These are phyloP conservation scores for Scaptomyza polygonia DNA, from an alignment of 2,888 invertebrate species.

Conservation along the genomic window DNA sequence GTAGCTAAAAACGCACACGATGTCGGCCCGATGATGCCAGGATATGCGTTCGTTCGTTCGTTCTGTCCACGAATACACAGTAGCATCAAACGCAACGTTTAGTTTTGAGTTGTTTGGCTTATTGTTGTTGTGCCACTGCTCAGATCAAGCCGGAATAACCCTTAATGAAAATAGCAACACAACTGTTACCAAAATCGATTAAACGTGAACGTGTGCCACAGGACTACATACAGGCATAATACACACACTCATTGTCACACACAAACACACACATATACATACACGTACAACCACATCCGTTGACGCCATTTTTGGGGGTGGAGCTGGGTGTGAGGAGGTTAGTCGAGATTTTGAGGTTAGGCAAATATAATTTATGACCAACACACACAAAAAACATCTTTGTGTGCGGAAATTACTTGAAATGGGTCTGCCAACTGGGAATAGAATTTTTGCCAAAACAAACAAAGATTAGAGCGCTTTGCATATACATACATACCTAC, in stretches of 20 bases:
- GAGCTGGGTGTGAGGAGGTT: not conserved
- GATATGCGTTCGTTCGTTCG: constrained; percentile 46
- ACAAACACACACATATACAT: constrained; percentile 14
- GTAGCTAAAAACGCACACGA: constrained; percentile 64
- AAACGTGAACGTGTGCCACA: constrained; percentile 63
- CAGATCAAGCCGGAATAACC: constrained; percentile 77
- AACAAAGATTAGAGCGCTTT: constrained; percentile 8
- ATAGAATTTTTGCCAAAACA: constrained; percentile 24
- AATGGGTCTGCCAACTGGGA: constrained; percentile 42
- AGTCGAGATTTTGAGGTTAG: constrained; percentile 18
- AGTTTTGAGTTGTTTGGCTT: constrained; percentile 43
- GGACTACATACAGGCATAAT: constrained; percentile 20
- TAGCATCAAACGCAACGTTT: constrained; percentile 23
- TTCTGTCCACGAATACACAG: constrained; percentile 29
- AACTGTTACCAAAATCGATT: constrained; percentile 79
- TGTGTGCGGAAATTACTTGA: constrained; percentile 47
- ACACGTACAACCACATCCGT: constrained; percentile 61
- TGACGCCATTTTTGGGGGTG: constrained; percentile 67
- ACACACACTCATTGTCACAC: constrained; percentile 5
- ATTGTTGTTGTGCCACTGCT: constrained; percentile 64
- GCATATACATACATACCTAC: constrained; percentile 1
- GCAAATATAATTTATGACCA: constrained; percentile 75
- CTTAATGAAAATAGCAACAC: constrained; percentile 76
- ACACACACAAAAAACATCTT: constrained; percentile 43
- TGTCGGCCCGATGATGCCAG: constrained; percentile 38